phyloP scores from a whole-genome alignment of 2,888 invertebrate species.

The Spilosoma lubricipeda region DNA sequence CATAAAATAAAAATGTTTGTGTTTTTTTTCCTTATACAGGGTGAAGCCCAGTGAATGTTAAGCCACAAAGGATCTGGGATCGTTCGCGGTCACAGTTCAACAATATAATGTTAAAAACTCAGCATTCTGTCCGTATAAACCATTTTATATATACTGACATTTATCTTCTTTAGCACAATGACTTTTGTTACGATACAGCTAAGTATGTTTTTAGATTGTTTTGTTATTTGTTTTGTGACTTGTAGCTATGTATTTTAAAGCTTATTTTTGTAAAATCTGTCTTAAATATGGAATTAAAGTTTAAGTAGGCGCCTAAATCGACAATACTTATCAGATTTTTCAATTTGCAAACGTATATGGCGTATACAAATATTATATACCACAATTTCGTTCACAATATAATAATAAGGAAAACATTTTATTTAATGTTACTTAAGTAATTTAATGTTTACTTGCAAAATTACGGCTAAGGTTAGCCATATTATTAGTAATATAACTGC shows the following conservation, averaged over 20 bases:
- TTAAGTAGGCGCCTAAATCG: neutral
- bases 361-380: too few species aligned
- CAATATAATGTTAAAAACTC: conserved; percentile 43
- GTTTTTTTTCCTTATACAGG: neutral
- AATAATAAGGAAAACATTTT: too few species aligned
- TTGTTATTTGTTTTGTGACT: neutral
- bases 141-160: conserved; percentile 26
- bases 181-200: neutral
- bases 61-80: conserved; percentile 45
- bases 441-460: too few species aligned
- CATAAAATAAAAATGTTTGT: neutral
- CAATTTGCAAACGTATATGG: too few species aligned
- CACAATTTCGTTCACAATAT: too few species aligned
- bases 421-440: too few species aligned
- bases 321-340: too few species aligned
- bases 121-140: conserved; percentile 32
- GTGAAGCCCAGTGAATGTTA: conserved; percentile 39
- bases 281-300: neutral
- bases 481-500: neutral
- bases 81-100: conserved; percentile 41
- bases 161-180: conserved; percentile 8
- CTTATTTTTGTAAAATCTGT: neutral
- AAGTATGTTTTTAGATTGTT: neutral
- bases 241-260: neutral
- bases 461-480: too few species aligned